Percentiles rank a stretch among this genome's conserved stretches.
Evolutionary conservation across 2,888 invertebrate species (phyloP).

Genomic region (Eupithecia centaureata): DNA sequence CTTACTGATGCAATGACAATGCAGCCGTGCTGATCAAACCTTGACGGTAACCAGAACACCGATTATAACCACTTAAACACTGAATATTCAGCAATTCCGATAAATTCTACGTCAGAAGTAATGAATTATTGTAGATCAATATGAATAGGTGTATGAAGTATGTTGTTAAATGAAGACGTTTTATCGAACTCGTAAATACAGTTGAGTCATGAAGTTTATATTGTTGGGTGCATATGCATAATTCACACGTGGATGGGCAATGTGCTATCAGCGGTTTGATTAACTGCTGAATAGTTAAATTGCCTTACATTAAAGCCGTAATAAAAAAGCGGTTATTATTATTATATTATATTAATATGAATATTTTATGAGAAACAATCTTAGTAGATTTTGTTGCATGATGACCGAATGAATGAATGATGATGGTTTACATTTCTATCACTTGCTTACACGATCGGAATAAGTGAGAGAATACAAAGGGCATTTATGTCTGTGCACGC

Average conservation of each 20-base stretch:
- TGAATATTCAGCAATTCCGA: background rate
- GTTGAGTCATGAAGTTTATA: conserved; percentile 34
- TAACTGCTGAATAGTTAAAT: background rate
- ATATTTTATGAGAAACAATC: background rate
- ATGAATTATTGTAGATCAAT: background rate
- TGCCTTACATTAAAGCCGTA: background rate
- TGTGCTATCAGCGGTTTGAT: background rate
- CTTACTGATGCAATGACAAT: conserved; percentile 34
- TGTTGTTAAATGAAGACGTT: conserved; percentile 17
- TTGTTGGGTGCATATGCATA: conserved; percentile 17
- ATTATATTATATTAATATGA: background rate
- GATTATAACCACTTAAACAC: background rate
- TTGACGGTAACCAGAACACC: background rate
- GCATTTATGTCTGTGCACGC: too few relatives aligned
- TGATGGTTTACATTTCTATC: too few relatives aligned
- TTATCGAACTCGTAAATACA: conserved; percentile 15
- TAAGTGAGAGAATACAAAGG: too few relatives aligned
- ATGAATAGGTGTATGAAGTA: conserved; percentile 9
- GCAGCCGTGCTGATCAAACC: conserved; percentile 39
- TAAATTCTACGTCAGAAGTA: background rate
- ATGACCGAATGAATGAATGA: too few relatives aligned
- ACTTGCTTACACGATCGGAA: too few relatives aligned
- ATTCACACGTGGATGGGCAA: conserved; percentile 26
- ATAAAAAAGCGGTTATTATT: background rate
- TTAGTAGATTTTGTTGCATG: background rate